Base-by-base conservation (phyloP, 2,113 vertebrate species). In the Silurus meridionalis region DNA sequence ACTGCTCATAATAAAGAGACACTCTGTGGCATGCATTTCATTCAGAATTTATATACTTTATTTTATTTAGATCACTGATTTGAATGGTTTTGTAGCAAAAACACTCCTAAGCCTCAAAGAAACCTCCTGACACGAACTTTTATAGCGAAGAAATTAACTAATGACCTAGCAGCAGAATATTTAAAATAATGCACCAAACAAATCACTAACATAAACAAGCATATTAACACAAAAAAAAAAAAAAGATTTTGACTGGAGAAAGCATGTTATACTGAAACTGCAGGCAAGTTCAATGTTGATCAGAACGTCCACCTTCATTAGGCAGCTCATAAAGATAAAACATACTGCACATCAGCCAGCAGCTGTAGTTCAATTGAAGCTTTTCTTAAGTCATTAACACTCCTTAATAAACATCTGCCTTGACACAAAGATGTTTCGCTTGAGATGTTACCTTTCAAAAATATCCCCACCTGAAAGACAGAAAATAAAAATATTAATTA, bases 391-490 rank as follows among this genome's bases (percentile, higher is more conserved):
- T 90, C 82, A 92, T 87, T 83, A 88, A 91, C 90, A 86, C 86
- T 90, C 85, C 90, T 83, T 87, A 86, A 81, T 86, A 90, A 80
- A 91, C 81, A 84, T 81, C 81, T 83, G 57, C 81, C 60, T 90
- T 90, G 89, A 91, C 84, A 85, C 89, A 91, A 86, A 53, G 83
- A 86, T 89, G 83, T 89, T 89, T 93, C 88, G 90, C 91, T 92
- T 84, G 77, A 37, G 50, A 82, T 89, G 79, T 89, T 88, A 69
- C 86, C 85, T 90, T 81, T 63, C 94, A 95, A 95, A 94, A 96
- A 94, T 95, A 95, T 90, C 64, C 92, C 95, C 89, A 61, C 96
- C 98, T 99, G 93, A 83, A 94, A 92, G 93, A 94, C 95, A 97
- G 94, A 95, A 92, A 87, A 88, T 92, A 92, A 84, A 88, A 83